phyloP scores from a whole-genome alignment of 2,797 vertebrate genomes.

The Meda fulgida region DNA sequence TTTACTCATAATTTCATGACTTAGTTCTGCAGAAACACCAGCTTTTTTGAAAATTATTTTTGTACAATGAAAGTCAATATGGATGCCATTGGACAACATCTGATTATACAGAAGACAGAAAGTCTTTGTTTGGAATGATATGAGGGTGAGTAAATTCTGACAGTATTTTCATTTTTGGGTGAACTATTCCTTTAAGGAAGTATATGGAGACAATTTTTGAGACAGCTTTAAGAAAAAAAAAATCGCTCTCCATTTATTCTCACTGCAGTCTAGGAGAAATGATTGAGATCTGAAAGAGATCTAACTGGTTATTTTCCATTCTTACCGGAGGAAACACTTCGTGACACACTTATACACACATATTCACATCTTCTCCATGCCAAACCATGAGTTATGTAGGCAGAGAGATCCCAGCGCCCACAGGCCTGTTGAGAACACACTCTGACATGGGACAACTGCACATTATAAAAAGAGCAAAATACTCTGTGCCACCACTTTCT shows the following conservation, averaged over 20 bases:
- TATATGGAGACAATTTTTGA: background rate
- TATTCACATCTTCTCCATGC: background rate
- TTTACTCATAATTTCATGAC: background rate
- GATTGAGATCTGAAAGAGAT: background rate
- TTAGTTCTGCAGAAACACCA: background rate
- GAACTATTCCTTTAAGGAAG: background rate
- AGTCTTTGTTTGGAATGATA: background rate
- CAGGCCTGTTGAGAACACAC: constrained; percentile 26
- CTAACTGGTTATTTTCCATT: background rate
- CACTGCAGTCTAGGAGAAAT: background rate
- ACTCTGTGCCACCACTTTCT: constrained; percentile 16
- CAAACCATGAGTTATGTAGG: constrained; percentile 34
- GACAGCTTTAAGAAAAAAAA: background rate
- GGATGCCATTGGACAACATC: background rate
- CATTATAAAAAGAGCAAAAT: constrained; percentile 10
- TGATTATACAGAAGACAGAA: background rate
- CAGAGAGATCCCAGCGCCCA: constrained; percentile 27
- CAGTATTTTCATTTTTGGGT: background rate
- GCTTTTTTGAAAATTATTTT: background rate
- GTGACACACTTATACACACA: background rate
- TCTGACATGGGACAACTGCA: constrained; percentile 34
- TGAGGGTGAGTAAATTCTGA: background rate
- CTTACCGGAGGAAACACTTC: constrained; percentile 1
- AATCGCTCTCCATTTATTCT: background rate
- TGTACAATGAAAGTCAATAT: background rate